Conservation (phyloP, 2,797 vertebrate genomes). For the Halcyon chelicuti region DNA sequence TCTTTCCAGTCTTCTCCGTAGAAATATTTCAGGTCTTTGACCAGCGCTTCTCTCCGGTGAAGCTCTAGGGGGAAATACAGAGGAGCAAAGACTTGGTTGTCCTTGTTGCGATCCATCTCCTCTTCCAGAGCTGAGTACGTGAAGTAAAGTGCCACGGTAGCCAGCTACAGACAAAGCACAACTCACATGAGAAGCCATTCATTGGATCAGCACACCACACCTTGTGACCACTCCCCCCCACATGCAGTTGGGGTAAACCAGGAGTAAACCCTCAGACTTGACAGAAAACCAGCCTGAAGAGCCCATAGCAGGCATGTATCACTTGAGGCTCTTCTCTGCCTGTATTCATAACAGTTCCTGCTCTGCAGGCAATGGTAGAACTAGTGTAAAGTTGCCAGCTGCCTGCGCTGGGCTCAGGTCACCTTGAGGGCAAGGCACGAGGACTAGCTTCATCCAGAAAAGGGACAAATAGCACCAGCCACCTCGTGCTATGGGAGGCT, state of each 20-base stretch:
- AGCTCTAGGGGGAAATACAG: conserved; percentile 95
- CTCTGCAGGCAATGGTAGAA: too few relatives aligned
- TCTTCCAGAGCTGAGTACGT: conserved; percentile 94
- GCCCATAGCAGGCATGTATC: rapidly evolving
- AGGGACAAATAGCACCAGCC: neutral
- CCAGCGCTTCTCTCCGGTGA: conserved; percentile 87
- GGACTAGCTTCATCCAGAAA: neutral
- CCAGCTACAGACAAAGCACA: conserved; percentile 81
- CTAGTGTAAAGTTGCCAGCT: neutral
- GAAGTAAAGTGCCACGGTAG: conserved; percentile 91
- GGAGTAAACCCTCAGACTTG: neutral
- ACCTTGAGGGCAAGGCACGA: neutral
- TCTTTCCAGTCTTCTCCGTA: conserved; percentile 90
- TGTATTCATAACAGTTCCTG: neutral
- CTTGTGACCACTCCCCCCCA: neutral
- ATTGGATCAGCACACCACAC: neutral
- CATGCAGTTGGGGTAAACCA: rapidly evolving
- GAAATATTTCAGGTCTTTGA: conserved; percentile 89
- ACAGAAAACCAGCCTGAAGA: neutral
- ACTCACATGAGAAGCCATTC: neutral
- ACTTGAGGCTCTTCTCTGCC: neutral
- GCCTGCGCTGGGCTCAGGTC: neutral
- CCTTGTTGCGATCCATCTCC: conserved; percentile 93
- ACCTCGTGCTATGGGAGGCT: neutral
- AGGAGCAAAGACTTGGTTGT: conserved; percentile 88